Base-by-base conservation (phyloP, 1,140 invertebrate species). In the Drosophila bifasciata region DNA sequence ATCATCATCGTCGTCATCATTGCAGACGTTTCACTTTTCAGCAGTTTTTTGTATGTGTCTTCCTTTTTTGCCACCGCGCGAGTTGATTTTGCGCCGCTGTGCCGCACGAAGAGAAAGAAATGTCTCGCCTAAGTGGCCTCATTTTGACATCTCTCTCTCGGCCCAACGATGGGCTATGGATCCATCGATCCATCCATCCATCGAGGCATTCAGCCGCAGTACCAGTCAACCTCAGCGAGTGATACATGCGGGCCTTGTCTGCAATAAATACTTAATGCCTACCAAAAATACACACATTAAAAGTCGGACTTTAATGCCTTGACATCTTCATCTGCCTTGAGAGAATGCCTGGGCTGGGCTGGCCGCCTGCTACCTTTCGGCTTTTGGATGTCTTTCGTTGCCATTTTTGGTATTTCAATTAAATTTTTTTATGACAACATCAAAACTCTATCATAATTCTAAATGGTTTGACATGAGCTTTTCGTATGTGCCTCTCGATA, bases 341-440 rank as follows among this genome's bases (percentile, higher is more conserved):
- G 11, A 19, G n/a, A 59, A 25, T 43, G 15, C 43, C 25, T 19
- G 19, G 25, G 15, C 19, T 67, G 19, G n/a, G n/a, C n/a, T n/a
- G n/a, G n/a, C 21, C n/a, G 23, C 17, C 19, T 21, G 15, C 32
- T 44, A 36, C 32, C 45, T 39, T 48, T 9, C 41, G 49, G 21
- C 40, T 41, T 51, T 68, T 62, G 64, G 51, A 49, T 59, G 76
- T 55, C 69, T 80, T 81, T 68, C 83, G 61, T 88, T 81, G 83
- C 83, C 83, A 88, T 88, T 88, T 88, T 88, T 88, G 83, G 83
- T 88, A 88, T 88, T 88, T 88, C 83, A 88, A 88, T 88, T 88
- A 88, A 88, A 88, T 88, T 88, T 88, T 83, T 88, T 88, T 88
- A 88, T 88, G 83, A 88, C 83, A 88, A 88, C 83, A 88, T 88